Conservation (phyloP, 1,140 invertebrate genomes). For the Aphidius gifuensis region DNA sequence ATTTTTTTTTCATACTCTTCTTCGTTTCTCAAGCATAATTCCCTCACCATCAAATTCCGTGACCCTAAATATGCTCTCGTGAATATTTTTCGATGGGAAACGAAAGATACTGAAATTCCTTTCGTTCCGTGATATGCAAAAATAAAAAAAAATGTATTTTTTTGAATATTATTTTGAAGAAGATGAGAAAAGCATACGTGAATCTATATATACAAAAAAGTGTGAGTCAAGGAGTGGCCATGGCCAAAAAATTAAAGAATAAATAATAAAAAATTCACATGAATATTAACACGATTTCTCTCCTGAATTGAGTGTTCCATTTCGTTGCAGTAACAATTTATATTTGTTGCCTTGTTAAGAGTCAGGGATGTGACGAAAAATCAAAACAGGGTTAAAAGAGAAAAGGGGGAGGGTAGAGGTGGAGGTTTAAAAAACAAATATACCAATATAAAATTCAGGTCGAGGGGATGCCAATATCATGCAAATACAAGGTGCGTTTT, state of each 20-base stretch:
- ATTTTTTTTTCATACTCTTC: too few species aligned
- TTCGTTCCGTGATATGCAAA: slow-evolving; percentile 14
- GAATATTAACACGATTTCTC: slow-evolving; percentile 23
- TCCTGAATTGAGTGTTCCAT: slow-evolving; percentile 10
- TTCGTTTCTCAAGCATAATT: slow-evolving; percentile 12
- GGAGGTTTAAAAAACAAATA: not conserved
- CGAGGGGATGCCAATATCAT: slow-evolving; percentile 17
- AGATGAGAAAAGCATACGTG: slow-evolving; percentile 2
- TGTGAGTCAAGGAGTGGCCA: slow-evolving; percentile 15
- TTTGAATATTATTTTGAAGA: not conserved
- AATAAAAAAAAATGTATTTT: not conserved
- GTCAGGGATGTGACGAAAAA: not conserved
- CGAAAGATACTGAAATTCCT: slow-evolving; percentile 3
- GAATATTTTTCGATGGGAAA: too few species aligned
- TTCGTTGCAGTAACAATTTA: slow-evolving; percentile 14
- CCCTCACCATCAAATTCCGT: not conserved
- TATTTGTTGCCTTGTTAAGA: slow-evolving; percentile 20
- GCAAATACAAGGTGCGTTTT: slow-evolving; percentile 11
- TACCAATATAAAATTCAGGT: slow-evolving; percentile 14
- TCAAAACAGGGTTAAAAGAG: too few species aligned
- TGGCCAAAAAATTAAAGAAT: slow-evolving; percentile 8
- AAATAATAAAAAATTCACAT: slow-evolving; percentile 1
- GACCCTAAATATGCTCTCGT: not conserved
- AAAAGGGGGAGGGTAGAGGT: too few species aligned
- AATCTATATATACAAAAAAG: not conserved